Evolutionary conservation across 2,113 vertebrate species (phyloP).

Genomic region (Aspidoscelis tigris): DNA sequence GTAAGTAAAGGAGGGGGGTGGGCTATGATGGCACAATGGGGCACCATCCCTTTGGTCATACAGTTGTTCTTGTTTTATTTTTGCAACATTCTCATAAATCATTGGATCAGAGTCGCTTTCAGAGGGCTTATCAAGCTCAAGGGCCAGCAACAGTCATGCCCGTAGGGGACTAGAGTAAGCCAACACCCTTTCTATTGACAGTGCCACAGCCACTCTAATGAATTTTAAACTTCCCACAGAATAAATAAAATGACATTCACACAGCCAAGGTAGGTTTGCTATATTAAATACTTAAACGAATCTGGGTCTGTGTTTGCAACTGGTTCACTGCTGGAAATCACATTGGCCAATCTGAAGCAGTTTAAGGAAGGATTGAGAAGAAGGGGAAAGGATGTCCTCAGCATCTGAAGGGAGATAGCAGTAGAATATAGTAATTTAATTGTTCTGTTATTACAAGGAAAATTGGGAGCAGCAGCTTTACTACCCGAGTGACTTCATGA

Average conservation of each 20-base stretch:
- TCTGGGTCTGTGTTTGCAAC: background rate
- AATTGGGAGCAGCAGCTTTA: background rate
- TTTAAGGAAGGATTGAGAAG: background rate
- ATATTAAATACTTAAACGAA: conserved; percentile 3
- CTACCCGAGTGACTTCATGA: background rate
- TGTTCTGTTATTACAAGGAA: background rate
- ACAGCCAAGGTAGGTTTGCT: background rate
- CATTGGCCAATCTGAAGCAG: background rate
- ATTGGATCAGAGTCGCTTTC: conserved; percentile 54
- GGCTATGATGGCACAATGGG: conserved; percentile 31
- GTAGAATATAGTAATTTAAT: too few relatives aligned
- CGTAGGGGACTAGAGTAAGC: conserved; percentile 16
- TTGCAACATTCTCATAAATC: conserved; percentile 58
- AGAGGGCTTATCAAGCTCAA: conserved; percentile 42
- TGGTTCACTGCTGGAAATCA: background rate
- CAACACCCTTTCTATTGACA: conserved; percentile 18
- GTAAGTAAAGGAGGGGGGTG: too few relatives aligned
- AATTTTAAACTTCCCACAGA: conserved; percentile 20
- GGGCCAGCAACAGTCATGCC: conserved; percentile 48
- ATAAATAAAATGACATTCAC: background rate
- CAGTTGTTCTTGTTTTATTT: conserved; percentile 51
- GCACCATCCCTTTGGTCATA: conserved; percentile 12
- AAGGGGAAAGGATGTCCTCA: background rate
- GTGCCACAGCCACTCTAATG: background rate
- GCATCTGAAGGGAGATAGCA: background rate